Evolutionary conservation across 2,797 vertebrate genomes (phyloP), one percentile per base, ranked within the genome.

Genomic region (Champsocephalus gunnari): DNA sequence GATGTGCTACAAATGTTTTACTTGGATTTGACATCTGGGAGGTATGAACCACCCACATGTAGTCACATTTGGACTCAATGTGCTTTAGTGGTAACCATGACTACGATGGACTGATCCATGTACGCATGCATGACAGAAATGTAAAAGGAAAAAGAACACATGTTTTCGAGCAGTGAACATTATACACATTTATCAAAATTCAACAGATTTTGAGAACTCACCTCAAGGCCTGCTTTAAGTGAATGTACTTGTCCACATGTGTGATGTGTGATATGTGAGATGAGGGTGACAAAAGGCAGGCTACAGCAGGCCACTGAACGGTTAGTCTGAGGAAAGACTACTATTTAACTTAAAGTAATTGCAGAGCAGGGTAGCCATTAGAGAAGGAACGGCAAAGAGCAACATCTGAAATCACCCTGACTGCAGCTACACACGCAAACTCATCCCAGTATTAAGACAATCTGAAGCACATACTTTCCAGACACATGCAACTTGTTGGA

Each of bases 251-350:
- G 54, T 79, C 21, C 56, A 34, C 21, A 24, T 32, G 47, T 56
- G 44, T 34, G 56, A 24, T 32, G 47, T 56, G 44, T 34, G 56
- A 62, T 10, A 63, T 43, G 64, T 55, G 74, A 80, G 45, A 62
- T 19, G 51, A 76, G 60, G 24, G 24, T 47, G 50, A 45, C n/a
- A 17, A 76, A 55, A 60, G 65, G 47, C 83, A 87, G 57, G 88
- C 84, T 79, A 38, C 45, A 73, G 84, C 89, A 90, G 51, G 82
- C 63, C 19, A 14, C 45, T 38, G 71, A 75, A 55, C 54, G 51
- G 49, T 56, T 49, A 61, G 47, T 62, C 43, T 43, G 38, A 79
- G 53, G 32, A 81, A 62, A 82, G 58, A 68, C 67, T 48, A 19
- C 47, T 49, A 69, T 11, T 77, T 59, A 71, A 73, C 74, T 53